These are phyloP conservation scores for Callipepla squamata DNA, from an alignment of 2,113 vertebrate genomes.

Conservation along the genomic window DNA sequence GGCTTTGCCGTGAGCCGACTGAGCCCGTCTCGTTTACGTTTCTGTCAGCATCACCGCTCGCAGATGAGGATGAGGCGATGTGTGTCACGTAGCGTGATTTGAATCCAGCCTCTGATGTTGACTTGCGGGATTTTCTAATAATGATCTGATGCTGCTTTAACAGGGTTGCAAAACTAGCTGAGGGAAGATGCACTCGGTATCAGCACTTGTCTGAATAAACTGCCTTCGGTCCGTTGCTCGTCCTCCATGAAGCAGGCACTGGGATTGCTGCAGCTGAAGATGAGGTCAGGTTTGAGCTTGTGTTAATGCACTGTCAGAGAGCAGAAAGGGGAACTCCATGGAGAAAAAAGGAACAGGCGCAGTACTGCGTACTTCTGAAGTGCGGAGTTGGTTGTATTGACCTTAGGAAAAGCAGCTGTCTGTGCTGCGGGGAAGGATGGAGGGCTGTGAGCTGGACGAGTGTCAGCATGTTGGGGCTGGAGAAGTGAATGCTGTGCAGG, in stretches of 20 bases:
- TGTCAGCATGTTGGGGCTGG: background rate
- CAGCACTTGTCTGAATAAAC: background rate
- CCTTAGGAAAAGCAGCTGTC: background rate
- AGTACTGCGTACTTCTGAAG: fast-evolving
- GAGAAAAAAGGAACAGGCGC: background rate
- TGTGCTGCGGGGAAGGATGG: background rate
- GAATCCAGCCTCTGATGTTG: constrained; percentile 4
- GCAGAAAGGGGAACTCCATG: background rate
- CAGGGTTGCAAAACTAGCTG: constrained; percentile 31
- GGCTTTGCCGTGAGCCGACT: constrained; percentile 1
- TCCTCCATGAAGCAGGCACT: background rate
- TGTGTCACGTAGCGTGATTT: constrained; percentile 32
- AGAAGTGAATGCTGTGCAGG: background rate
- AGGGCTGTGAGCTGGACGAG: background rate
- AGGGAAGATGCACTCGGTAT: background rate
- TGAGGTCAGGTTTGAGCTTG: background rate
- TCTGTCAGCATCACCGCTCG: constrained; percentile 10
- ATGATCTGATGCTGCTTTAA: background rate
- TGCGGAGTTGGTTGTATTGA: background rate
- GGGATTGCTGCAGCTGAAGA: background rate
- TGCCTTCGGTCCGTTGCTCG: constrained; percentile 24
- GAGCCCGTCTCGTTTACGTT: constrained; percentile 51
- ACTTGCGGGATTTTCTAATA: constrained; percentile 47
- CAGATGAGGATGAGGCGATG: constrained; percentile 15
- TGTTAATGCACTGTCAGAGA: background rate